Conservation (phyloP, 2,797 vertebrate genomes). For the Margarornis squamiger region DNA sequence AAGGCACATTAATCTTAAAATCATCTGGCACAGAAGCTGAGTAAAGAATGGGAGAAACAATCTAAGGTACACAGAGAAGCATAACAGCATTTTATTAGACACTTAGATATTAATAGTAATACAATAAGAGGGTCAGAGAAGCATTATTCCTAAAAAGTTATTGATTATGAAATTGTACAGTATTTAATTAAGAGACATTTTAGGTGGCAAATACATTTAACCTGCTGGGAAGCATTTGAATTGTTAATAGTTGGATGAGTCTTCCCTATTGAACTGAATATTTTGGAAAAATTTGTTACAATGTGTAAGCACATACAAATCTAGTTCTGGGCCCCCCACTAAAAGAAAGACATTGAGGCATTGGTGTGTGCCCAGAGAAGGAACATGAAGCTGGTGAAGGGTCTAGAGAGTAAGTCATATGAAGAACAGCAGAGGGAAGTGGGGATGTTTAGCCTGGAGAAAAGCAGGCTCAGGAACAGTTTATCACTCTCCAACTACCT, state of each 20-base stretch:
- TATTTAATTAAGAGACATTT: not conserved
- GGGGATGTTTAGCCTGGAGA: not conserved
- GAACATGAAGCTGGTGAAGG: not conserved
- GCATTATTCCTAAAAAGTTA: not conserved
- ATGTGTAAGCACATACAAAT: not conserved
- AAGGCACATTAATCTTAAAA: not conserved
- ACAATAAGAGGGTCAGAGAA: not conserved
- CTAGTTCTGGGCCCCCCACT: not conserved
- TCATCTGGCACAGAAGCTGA: not conserved
- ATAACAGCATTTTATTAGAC: not conserved
- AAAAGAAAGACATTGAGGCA: not conserved
- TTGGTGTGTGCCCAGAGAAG: not conserved
- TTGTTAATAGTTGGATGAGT: not conserved
- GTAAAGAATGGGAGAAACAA: not conserved
- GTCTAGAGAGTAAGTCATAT: not conserved
- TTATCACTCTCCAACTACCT: not conserved
- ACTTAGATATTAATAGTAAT: not conserved
- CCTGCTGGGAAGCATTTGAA: not conserved
- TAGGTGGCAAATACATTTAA: not conserved
- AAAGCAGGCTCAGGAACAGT: fast-evolving
- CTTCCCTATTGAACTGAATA: not conserved
- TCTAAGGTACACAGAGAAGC: not conserved
- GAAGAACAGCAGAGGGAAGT: fast-evolving
- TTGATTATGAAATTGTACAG: not conserved
- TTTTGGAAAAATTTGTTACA: not conserved